These are phyloP conservation scores for Lordiphosa andalusiaca DNA, from an alignment of 2,888 invertebrate genomes.

Conservation along the genomic window DNA sequence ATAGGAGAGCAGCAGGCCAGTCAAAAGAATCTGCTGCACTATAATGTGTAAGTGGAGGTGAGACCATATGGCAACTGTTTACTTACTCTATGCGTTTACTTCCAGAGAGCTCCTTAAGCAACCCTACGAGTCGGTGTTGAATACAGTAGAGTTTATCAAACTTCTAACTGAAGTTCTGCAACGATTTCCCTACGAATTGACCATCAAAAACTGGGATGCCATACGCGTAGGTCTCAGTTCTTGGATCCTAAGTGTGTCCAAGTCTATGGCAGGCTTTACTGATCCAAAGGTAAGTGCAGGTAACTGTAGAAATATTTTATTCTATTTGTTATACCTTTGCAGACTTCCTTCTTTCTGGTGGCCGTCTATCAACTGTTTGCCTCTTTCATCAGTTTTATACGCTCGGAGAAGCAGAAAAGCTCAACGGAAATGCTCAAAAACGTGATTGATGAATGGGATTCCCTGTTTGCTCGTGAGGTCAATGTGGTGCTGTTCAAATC, in stretches of 20 bases:
- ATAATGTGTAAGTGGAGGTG: constrained; percentile 79
- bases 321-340: constrained; percentile 12
- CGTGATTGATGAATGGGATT: constrained; percentile 86
- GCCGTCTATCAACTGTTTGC: constrained; percentile 82
- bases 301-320: not conserved
- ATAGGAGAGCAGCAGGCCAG: constrained; percentile 68
- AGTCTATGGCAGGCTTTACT: constrained; percentile 78
- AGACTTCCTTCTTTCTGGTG: constrained; percentile 81
- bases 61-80: not conserved
- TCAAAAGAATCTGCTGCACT: constrained; percentile 79
- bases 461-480: constrained; percentile 87
- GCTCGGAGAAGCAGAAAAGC: constrained; percentile 74
- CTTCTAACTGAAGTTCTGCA: constrained; percentile 72
- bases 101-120: constrained; percentile 67
- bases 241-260: constrained; percentile 83
- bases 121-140: constrained; percentile 56
- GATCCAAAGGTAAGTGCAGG: constrained; percentile 81
- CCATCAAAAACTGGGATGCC: constrained; percentile 86
- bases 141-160: constrained; percentile 76
- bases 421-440: constrained; percentile 75
- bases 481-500: constrained; percentile 78
- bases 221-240: constrained; percentile 86
- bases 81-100: not conserved
- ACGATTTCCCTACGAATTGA: constrained; percentile 74
- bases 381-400: constrained; percentile 81